Evolutionary conservation across 2,113 vertebrate species (phyloP), one percentile per base, ranked within the genome.

Genomic region (Calonectris borealis): DNA sequence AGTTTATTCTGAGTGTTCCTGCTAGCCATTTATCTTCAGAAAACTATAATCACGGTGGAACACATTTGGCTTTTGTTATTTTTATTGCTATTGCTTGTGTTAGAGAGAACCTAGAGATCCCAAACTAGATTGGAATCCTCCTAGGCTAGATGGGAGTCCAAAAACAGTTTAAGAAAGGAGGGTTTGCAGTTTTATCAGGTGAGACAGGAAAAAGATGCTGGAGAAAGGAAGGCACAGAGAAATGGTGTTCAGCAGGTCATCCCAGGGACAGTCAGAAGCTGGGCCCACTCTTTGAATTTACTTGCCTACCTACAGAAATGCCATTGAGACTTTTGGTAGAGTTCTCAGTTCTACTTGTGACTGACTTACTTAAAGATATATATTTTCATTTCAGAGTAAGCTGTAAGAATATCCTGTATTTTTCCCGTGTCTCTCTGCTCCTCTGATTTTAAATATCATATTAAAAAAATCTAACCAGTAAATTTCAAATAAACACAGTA

Each of bases 41-140:
- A 80, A 80, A 42, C 11, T 46, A 0, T 24, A 52, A 49, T 17
- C 0, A 1, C 10, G 8, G 15, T 0, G 0, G 21, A 18, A 51
- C 16, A 29, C 4, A 9, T 61, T 31, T 72, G 1, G 0, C 26
- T 75, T 72, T 52, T 68, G 8, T 60, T 83, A 22, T 57, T 92
- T 94, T 80, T 76, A 44, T 60, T 61, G 29, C 18, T 54, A 36
- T 38, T 83, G 40, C 3, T 82, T 69, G 19, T 72, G 10, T 40
- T 83, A 62, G 13, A 48, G 68, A 42, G 38, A 79, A 72, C 11
- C 10, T 40, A 80, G 46, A 70, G 18, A 52, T 4, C 24, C n/a
- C 13, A 66, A 55, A 46, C 9, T 71, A 55, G 22, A 13, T 4
- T 55, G 42, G 5, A 48, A 60, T 54, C n/a, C 7, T 25, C 14